phyloP scores from a whole-genome alignment of 2,888 invertebrate species.

The Pharmacophagus antenor region DNA sequence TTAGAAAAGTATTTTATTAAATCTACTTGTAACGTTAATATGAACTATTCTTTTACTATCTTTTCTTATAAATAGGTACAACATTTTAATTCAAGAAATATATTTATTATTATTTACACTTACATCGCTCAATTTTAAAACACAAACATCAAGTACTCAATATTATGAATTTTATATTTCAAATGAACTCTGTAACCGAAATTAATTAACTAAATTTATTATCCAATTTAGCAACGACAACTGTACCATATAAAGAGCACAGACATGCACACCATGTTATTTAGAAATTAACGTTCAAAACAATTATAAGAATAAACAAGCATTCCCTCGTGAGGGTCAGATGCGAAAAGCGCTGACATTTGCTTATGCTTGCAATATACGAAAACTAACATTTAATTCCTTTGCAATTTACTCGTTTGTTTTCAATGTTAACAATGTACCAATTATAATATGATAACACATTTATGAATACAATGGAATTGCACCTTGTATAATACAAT shows the following conservation, averaged over 20 bases:
- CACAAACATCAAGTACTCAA: background rate
- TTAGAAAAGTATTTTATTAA: too few species aligned
- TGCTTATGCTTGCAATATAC: background rate
- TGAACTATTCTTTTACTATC: too few species aligned
- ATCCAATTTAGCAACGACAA: background rate
- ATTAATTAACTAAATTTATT: background rate
- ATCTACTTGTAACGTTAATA: too few species aligned
- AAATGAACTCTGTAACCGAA: background rate
- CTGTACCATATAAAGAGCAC: background rate
- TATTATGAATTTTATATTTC: background rate
- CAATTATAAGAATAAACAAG: background rate
- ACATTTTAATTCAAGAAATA: too few species aligned
- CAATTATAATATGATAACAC: background rate
- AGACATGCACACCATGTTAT: background rate
- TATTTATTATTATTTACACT: too few species aligned
- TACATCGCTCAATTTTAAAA: background rate
- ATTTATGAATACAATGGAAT: too few species aligned
- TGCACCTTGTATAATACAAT: too few species aligned
- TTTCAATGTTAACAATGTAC: background rate
- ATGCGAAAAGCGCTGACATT: background rate
- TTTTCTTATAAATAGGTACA: too few species aligned
- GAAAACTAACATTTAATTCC: background rate
- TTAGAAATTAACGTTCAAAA: background rate
- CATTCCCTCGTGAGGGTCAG: background rate
- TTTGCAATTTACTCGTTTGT: slow-evolving; percentile 1